Percentiles rank a stretch among this genome's conserved stretches.
phyloP scores from a whole-genome alignment of 2,797 vertebrate genomes.

The Glossophaga mutica region DNA sequence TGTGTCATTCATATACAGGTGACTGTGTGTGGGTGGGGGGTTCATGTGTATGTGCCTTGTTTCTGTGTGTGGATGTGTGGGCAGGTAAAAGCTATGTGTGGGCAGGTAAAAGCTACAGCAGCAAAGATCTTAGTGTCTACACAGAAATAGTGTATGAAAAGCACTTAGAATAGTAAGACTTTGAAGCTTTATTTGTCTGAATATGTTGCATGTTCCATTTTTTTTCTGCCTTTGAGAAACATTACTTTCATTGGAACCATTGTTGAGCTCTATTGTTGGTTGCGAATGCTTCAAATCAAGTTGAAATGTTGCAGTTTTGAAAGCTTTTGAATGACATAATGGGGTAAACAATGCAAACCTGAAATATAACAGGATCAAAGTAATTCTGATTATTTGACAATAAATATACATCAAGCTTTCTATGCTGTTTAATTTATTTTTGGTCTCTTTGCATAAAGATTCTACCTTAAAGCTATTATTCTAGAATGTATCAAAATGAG shows the following conservation, averaged over 20 bases:
- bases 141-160: background rate
- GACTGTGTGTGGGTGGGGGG: background rate
- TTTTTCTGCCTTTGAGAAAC: background rate
- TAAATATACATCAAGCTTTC: background rate
- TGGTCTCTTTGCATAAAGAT: background rate
- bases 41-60: background rate
- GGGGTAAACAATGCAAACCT: background rate
- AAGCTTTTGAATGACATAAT: background rate
- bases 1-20: background rate
- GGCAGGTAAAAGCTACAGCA: too few relatives aligned
- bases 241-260: background rate
- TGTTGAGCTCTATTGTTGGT: background rate
- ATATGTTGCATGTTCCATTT: background rate
- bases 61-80: background rate
- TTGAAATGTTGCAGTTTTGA: background rate
- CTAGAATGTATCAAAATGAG: background rate
- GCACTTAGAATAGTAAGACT: background rate
- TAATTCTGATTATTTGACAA: background rate
- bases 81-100: background rate
- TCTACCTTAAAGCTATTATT: background rate
- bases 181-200: background rate
- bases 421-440: background rate
- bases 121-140: background rate
- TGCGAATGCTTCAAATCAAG: background rate
- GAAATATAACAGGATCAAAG: background rate